Percentiles rank a stretch among this genome's conserved stretches.
phyloP scores from a whole-genome alignment of 1,140 invertebrate species.

The Neotoxoptera formosana region DNA sequence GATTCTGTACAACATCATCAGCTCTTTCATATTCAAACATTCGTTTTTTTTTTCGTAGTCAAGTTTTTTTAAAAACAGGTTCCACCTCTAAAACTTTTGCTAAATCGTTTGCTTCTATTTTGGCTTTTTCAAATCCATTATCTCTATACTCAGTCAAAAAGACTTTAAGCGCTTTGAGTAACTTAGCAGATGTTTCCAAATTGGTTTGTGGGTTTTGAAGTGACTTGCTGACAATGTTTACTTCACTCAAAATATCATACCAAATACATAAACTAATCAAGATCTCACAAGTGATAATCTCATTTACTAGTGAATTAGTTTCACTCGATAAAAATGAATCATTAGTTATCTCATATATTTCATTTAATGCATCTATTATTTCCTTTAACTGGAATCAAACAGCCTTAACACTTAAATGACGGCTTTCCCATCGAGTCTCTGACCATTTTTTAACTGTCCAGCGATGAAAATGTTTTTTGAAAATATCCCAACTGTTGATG shows the following conservation, averaged over 20 bases:
- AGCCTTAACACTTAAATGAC: not conserved
- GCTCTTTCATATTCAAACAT: not conserved
- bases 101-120: not conserved
- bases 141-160: not conserved
- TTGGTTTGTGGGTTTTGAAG: too few species aligned
- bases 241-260: not conserved
- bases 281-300: not conserved
- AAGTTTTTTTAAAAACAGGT: not conserved
- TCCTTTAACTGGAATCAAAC: slow-evolving; percentile 15
- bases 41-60: not conserved
- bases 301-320: not conserved
- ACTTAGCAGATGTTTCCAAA: too few species aligned
- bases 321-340: not conserved
- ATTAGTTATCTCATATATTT: not conserved
- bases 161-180: too few species aligned
- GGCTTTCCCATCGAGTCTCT: slow-evolving; percentile 45
- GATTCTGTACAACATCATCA: not conserved
- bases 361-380: not conserved
- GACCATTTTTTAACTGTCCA: slow-evolving; percentile 19
- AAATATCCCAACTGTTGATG: not conserved
- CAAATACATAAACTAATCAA: slow-evolving; percentile 9
- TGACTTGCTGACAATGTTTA: too few species aligned
- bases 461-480: slow-evolving; percentile 2
- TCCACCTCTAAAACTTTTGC: not conserved
- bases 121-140: not conserved